These are phyloP conservation scores for Calidris pygmaea DNA, from an alignment of 2,113 vertebrate species.

Conservation along the genomic window DNA sequence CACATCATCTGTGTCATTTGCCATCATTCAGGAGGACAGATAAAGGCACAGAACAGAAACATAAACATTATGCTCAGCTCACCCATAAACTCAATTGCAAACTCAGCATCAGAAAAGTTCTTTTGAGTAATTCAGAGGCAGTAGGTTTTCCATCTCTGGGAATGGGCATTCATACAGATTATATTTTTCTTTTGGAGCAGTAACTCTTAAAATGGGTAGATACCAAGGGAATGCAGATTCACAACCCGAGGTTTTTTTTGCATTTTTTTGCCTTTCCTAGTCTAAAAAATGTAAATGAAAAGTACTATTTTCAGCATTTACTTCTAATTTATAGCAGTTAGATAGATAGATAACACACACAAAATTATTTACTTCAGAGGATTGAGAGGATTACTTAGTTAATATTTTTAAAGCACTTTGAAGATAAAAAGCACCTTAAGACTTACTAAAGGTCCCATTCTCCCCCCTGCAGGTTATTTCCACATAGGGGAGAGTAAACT, in stretches of 20 bases:
- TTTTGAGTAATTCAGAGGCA: not conserved
- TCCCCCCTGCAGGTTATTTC: slow-evolving; percentile 61
- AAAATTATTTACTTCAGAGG: slow-evolving; percentile 58
- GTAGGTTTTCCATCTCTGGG: not conserved
- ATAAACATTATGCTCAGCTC: not conserved
- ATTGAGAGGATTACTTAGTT: slow-evolving; percentile 57
- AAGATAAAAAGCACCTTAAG: slow-evolving; percentile 62
- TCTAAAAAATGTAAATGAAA: not conserved
- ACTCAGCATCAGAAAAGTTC: not conserved
- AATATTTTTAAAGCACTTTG: slow-evolving; percentile 61
- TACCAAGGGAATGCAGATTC: not conserved
- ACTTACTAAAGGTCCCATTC: slow-evolving; percentile 49
- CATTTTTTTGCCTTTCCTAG: not conserved
- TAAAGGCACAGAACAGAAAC: not conserved
- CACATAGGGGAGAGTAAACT: not conserved
- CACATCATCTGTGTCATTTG: not conserved
- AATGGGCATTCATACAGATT: not conserved
- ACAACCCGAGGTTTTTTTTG: not conserved
- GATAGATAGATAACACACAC: slow-evolving; percentile 29
- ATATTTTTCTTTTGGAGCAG: not conserved
- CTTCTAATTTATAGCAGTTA: not conserved
- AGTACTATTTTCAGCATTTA: slow-evolving; percentile 25
- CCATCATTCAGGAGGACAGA: not conserved
- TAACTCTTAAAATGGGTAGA: not conserved
- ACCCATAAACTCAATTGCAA: not conserved